Conservation (phyloP, 2,888 invertebrate species). For the Sepiola atlantica region DNA sequence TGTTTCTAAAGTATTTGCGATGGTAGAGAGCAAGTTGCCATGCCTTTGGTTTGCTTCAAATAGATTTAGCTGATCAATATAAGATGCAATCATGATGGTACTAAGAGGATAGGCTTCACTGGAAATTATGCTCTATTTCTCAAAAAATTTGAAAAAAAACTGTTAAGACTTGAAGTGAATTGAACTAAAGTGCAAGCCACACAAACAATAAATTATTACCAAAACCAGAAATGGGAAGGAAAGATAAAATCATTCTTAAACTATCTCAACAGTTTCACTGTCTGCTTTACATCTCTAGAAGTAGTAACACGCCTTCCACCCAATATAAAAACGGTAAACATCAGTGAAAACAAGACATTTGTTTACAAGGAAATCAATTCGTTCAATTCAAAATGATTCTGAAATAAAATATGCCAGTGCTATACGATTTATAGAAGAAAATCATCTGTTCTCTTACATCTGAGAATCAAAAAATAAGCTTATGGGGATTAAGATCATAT, state of each 20-base stretch:
- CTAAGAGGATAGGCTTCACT: background rate
- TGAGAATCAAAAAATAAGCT: background rate
- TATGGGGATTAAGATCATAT: background rate
- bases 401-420: background rate
- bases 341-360: background rate
- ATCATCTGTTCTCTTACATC: background rate
- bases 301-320: background rate
- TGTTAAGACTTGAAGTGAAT: background rate
- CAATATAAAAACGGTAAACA: background rate
- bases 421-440: background rate
- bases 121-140: background rate
- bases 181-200: background rate
- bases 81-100: background rate
- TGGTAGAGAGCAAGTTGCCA: background rate
- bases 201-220: background rate
- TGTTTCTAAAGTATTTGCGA: no score
- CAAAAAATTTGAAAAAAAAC: background rate
- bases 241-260: background rate
- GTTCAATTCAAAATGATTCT: background rate
- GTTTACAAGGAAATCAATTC: background rate
- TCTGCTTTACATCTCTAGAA: no score
- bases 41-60: background rate
- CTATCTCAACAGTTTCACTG: background rate
- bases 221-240: background rate
- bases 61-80: conserved; percentile 7